A percentile compares a stretch with the other conserved stretches of the same genome.
Evolutionary conservation across 2,113 vertebrate species (phyloP).

Genomic region (Erpornis zantholeuca): DNA sequence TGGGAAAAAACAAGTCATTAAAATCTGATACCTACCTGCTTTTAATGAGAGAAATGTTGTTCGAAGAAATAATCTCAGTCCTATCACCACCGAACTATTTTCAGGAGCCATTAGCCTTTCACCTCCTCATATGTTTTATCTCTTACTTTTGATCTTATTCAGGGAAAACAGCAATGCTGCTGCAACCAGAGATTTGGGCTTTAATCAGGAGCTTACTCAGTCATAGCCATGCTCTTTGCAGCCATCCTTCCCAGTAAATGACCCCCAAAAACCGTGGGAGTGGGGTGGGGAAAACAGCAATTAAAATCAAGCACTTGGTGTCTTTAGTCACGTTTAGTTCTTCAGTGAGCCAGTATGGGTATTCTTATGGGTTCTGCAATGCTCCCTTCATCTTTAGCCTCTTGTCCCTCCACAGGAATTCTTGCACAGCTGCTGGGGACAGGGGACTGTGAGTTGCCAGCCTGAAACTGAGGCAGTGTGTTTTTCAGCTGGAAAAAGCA

Average conservation of each 20-base stretch:
- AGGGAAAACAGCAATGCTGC: neutral
- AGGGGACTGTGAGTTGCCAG: neutral
- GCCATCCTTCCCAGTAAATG: neutral
- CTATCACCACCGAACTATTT: neutral
- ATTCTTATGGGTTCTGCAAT: neutral
- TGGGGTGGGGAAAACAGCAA: neutral
- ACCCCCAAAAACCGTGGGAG: neutral
- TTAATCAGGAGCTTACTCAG: neutral
- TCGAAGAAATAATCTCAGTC: constrained; percentile 15
- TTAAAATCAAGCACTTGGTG: neutral
- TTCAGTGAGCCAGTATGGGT: neutral
- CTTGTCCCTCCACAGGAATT: neutral
- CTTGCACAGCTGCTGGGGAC: neutral
- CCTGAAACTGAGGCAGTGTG: neutral
- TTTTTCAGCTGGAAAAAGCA: neutral
- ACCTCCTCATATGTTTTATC: constrained; percentile 7
- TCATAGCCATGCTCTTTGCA: neutral
- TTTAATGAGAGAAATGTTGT: constrained; percentile 53
- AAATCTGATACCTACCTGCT: constrained; percentile 47
- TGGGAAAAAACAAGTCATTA: constrained; percentile 45
- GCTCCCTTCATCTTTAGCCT: neutral
- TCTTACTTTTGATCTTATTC: neutral
- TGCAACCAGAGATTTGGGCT: constrained; percentile 3
- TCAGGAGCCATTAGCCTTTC: constrained; percentile 49
- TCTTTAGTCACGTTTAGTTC: neutral